Percentiles rank a stretch among this genome's conserved stretches.
Conservation (phyloP, 2,797 vertebrate species). For the Alfaro cultratus region DNA sequence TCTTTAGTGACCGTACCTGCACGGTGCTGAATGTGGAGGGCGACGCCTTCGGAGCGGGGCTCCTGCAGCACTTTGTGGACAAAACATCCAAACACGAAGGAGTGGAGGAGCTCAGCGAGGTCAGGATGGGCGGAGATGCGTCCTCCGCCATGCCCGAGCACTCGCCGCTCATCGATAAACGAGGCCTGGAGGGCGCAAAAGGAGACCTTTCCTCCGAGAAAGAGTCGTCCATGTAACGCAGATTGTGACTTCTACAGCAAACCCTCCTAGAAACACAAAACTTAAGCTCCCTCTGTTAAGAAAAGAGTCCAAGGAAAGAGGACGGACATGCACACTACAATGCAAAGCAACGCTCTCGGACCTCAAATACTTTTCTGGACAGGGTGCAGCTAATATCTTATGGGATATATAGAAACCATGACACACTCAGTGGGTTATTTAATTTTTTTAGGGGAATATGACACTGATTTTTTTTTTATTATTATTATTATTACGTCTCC, state of each 20-base stretch:
- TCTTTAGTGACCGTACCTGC: constrained; percentile 88
- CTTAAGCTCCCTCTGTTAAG: background rate
- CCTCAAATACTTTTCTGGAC: background rate
- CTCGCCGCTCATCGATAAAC: constrained; percentile 80
- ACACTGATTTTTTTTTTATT: background rate
- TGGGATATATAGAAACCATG: background rate
- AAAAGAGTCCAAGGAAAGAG: constrained; percentile 17
- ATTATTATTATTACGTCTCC: background rate
- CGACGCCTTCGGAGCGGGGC: constrained; percentile 88
- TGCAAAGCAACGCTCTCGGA: constrained; percentile 16
- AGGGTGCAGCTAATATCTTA: background rate
- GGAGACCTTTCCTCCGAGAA: constrained; percentile 51
- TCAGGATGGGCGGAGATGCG: constrained; percentile 50
- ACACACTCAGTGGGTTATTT: background rate
- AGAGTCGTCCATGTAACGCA: constrained; percentile 83
- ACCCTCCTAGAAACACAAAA: constrained; percentile 26
- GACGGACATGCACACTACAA: constrained; percentile 21
- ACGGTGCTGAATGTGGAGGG: constrained; percentile 91
- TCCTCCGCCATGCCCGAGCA: constrained; percentile 54
- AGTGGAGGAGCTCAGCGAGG: constrained; percentile 66
- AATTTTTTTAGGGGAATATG: constrained; percentile 13
- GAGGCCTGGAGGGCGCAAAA: background rate
- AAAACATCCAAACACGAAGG: constrained; percentile 46
- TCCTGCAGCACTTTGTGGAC: constrained; percentile 86
- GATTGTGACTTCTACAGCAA: constrained; percentile 2